Conservation (phyloP, 2,888 invertebrate genomes). For the Aelia acuminata region DNA sequence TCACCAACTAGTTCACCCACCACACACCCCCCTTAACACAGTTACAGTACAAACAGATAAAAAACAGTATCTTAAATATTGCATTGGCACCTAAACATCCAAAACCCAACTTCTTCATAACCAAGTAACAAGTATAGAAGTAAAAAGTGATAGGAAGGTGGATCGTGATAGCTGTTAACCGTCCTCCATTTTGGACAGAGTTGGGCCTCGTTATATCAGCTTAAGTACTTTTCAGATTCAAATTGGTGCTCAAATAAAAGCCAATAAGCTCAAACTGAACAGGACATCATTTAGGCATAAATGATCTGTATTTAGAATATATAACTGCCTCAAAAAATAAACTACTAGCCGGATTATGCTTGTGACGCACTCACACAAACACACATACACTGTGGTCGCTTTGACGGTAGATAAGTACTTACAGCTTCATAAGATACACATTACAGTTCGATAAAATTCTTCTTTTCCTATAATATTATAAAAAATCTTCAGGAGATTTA, state of each 20-base stretch:
- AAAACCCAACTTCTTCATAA: background rate
- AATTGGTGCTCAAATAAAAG: background rate
- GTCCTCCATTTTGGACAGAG: constrained; percentile 43
- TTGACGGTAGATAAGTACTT: constrained; percentile 7
- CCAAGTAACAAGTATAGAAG: background rate
- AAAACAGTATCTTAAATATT: background rate
- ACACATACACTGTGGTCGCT: constrained; percentile 30
- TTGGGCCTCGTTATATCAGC: background rate
- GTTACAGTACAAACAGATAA: background rate
- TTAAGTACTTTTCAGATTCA: background rate
- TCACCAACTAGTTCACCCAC: constrained; percentile 6
- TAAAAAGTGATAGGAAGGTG: constrained; percentile 32
- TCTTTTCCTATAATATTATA: background rate
- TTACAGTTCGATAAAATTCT: background rate
- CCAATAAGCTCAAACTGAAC: background rate
- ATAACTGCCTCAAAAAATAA: background rate
- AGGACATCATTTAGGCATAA: background rate
- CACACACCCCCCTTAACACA: constrained; percentile 15
- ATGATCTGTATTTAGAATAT: background rate
- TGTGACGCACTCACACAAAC: constrained; percentile 39
- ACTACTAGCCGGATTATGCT: background rate
- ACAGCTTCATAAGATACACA: background rate
- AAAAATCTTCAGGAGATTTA: background rate
- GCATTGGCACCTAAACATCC: background rate
- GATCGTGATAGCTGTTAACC: constrained; percentile 42